These are phyloP conservation scores for Diadema setosum DNA, from an alignment of 35 echinoderm and acorn worm genomes.

Conservation along the genomic window DNA sequence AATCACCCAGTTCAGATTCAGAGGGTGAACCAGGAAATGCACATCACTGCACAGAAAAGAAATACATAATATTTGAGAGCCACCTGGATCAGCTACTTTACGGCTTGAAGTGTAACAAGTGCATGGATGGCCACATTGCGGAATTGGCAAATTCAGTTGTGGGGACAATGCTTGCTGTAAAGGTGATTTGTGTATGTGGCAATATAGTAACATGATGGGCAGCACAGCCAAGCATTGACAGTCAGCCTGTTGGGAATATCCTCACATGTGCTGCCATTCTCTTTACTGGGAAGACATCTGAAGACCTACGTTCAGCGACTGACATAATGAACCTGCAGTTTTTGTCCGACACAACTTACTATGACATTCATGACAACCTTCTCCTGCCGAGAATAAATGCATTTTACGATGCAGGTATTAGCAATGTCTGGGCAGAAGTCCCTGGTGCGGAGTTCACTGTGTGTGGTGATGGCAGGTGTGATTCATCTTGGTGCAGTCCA, in stretches of 20 bases:
- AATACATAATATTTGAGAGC: slow-evolving; percentile 13
- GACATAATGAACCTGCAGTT: not conserved
- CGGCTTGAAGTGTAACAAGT: not conserved
- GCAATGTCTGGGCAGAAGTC: not conserved
- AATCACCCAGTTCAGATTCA: not conserved
- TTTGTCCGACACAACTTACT: slow-evolving; percentile 9
- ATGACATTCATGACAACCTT: slow-evolving; percentile 9
- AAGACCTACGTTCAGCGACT: not conserved
- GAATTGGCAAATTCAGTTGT: not conserved
- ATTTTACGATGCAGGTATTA: not conserved
- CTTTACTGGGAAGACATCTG: slow-evolving; percentile 26
- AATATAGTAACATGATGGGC: not conserved
- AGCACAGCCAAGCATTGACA: slow-evolving; percentile 21
- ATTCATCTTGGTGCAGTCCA: not conserved
- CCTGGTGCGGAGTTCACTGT: not conserved
- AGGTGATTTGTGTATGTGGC: not conserved
- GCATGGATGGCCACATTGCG: not conserved
- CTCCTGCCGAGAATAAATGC: slow-evolving; percentile 22
- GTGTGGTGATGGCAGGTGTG: not conserved
- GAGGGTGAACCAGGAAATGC: not conserved
- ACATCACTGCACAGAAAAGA: not conserved
- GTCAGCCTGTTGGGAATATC: slow-evolving; percentile 27
- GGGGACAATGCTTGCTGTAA: slow-evolving; percentile 16
- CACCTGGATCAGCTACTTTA: not conserved
- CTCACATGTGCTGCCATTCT: not conserved